Evolutionary conservation across 2,888 invertebrate genomes (phyloP), one percentile per base, ranked within the genome.

Genomic region (Actias luna): DNA sequence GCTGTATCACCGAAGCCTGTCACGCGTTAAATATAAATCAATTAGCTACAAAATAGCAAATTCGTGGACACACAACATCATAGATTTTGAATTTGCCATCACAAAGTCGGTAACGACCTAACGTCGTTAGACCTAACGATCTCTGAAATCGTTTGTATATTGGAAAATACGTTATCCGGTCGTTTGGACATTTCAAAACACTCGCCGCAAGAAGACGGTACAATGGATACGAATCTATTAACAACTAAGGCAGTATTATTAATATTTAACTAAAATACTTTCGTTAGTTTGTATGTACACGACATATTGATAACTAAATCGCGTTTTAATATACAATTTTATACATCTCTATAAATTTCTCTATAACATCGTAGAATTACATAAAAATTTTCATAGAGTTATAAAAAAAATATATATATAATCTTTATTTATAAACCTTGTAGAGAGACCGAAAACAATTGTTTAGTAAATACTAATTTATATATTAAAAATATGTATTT

Each of bases 191-290:
- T 12, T 33, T 33, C 33, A 33, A 12, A 33, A 33, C 33, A 33
- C 33, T 33, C 5, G 7, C 18, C 42, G 18, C 1, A 18, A 8
- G n/a, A 5, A 42, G 3, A 3, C 1, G 8, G 3, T 33, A 5
- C 8, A 42, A 42, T 42, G 18, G n/a, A 42, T n/a, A 42, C 18
- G 42, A 7, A 42, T 64, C 57, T 61, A 67, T 59, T 64, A 46
- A 64, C 22, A 62, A 62, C 61, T 39, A 63, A 59, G 63, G 63
- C 63, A 63, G 39, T 50, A 55, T 29, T 46, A 18, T 57, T n/a
- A 58, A 50, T 25, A 60, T 42, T 33, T 60, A 52, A 18, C 22
- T 35, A 59, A 22, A 18, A 46, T 60, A 52, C 36, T 62, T 61
- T 65, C 39, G 62, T 64, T 67, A 2, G 12, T 50, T 12, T 50